Conservation (phyloP, 2,113 vertebrate genomes). For the Siphamia tubifer region DNA sequence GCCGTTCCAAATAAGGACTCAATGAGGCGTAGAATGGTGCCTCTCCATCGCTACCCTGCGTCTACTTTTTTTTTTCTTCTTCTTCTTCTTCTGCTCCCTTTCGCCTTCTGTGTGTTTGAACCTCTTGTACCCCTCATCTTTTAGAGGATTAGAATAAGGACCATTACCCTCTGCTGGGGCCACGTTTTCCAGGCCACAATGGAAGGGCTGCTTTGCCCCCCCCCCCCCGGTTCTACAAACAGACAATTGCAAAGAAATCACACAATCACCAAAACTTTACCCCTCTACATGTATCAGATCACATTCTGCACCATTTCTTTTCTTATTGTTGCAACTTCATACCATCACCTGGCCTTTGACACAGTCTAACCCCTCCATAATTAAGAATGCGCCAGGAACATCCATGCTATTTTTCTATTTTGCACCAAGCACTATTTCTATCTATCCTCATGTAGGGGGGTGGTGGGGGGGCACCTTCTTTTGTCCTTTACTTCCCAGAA, state of each 20-base stretch:
- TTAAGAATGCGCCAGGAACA: neutral
- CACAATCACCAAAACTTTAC: neutral
- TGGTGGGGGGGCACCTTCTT: neutral
- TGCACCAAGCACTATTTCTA: slow-evolving; percentile 2
- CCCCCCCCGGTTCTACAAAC: slow-evolving; percentile 6
- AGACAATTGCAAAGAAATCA: slow-evolving; percentile 1
- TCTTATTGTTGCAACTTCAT: too few relatives aligned
- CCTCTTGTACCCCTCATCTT: slow-evolving; percentile 47
- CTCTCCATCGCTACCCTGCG: slow-evolving; percentile 32
- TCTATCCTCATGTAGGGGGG: neutral
- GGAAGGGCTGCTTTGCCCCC: slow-evolving; percentile 10
- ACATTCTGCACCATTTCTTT: neutral
- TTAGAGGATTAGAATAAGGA: slow-evolving; percentile 57
- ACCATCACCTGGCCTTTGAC: neutral
- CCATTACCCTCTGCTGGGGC: slow-evolving; percentile 52
- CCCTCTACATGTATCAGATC: neutral
- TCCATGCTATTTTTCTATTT: slow-evolving; percentile 22
- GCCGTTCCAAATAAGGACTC: slow-evolving; percentile 52
- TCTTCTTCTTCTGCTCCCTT: slow-evolving; percentile 14
- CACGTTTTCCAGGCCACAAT: slow-evolving; percentile 23
- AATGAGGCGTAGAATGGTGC: slow-evolving; percentile 69
- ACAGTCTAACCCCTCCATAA: neutral
- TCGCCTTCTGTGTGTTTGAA: slow-evolving; percentile 28
- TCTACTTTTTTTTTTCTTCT: slow-evolving; percentile 22
- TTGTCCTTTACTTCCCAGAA: neutral